Evolutionary conservation across 2,888 invertebrate species (phyloP), one percentile per base, ranked within the genome.

Genomic region (Dynastes hyllus): DNA sequence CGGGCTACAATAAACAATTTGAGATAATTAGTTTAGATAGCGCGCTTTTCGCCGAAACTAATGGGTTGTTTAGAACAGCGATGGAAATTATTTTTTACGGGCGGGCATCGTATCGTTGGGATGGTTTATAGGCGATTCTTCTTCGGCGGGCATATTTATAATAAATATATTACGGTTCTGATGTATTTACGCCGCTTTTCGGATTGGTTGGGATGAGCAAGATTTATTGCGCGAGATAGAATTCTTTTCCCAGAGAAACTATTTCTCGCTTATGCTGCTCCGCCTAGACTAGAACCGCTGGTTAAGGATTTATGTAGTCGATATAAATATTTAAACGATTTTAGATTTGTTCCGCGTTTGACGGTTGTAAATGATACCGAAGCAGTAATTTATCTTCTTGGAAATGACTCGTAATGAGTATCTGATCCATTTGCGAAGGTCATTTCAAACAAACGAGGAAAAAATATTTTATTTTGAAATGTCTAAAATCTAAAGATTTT

Each of bases 1-100:
- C 32, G 63, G 29, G 5, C 32, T 13, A 32, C 27, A 63, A 63
- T 63, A 63, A 63, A 63, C 63, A 63, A 63, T 63, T 29, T 27
- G 9, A 27, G 63, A 63, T 63, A 63, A 63, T 63, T 63, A 63
- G 63, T 63, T 63, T 29, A 63, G 63, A 63, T 63, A 63, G 29
- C 32, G 63, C 29, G 29, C 5, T 13, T 63, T 32, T 63, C 27
- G 13, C 27, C 63, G 63, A 63, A 32, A 63, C 11, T 63, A 63
- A 63, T 63, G 63, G 63, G 27, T 63, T 63, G 63, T 63, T 63
- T 63, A 63, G 63, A 45, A 1, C 9, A 27, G 32, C 27, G 29
- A 13, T 63, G 63, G 63, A 63, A 63, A 63, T 63, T 63, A 63
- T 63, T 63, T 63, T 63, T 63, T 63, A 63, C 63, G 45, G 63